Evolutionary conservation across 2,113 vertebrate species (phyloP).

Genomic region (Periophthalmodon schlosseri): DNA sequence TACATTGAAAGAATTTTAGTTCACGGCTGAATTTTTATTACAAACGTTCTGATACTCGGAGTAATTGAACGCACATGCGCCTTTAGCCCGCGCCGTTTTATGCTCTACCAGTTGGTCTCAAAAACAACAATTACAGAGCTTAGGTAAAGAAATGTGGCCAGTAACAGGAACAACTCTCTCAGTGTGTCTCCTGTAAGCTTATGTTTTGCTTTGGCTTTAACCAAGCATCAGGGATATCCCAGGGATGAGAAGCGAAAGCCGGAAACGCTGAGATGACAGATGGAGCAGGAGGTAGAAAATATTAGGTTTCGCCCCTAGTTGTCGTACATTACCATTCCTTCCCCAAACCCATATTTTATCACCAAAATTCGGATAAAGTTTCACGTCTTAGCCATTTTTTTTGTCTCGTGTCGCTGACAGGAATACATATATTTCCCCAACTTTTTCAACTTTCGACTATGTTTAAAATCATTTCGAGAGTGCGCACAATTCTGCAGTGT

Average conservation of each 20-base stretch:
- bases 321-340: conserved; percentile 48
- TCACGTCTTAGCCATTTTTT: conserved; percentile 33
- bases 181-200: conserved; percentile 11
- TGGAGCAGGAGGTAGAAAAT: conserved; percentile 10
- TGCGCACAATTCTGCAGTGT: conserved; percentile 47
- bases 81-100: not conserved
- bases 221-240: conserved; percentile 3
- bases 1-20: not conserved
- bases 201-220: conserved; percentile 4
- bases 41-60: not conserved
- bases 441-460: conserved; percentile 49
- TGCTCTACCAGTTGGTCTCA: not conserved
- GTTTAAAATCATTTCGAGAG: conserved; percentile 67
- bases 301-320: conserved; percentile 38
- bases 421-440: conserved; percentile 54
- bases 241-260: not conserved
- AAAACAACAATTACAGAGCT: conserved; percentile 11
- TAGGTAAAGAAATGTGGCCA: conserved; percentile 3
- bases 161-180: not conserved
- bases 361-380: conserved; percentile 55
- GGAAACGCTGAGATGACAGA: conserved; percentile 19
- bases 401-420: conserved; percentile 38
- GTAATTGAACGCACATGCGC: not conserved
- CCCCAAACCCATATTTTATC: conserved; percentile 65
- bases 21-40: not conserved